These are phyloP conservation scores for Drosophila macrothrix DNA, from an alignment of 2,888 invertebrate genomes.

Conservation along the genomic window DNA sequence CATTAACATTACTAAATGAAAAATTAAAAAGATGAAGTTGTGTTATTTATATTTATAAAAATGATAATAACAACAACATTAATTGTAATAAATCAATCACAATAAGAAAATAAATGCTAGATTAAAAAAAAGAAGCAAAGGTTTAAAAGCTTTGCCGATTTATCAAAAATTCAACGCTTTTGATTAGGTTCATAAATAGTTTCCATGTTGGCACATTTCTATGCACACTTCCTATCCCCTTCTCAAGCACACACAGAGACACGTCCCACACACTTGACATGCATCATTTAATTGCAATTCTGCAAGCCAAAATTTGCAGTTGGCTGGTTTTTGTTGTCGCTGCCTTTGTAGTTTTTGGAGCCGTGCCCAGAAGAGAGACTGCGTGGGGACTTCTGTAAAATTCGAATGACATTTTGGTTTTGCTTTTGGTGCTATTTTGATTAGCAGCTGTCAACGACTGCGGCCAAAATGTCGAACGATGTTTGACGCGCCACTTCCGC, in stretches of 20 bases:
- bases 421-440: conserved; percentile 58
- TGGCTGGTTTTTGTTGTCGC: conserved; percentile 8
- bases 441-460: conserved; percentile 66
- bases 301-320: conserved; percentile 20
- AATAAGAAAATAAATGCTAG: not conserved
- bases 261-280: conserved; percentile 13
- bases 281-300: conserved; percentile 58
- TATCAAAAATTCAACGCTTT: not conserved
- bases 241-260: not conserved
- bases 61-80: not conserved
- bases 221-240: conserved; percentile 2
- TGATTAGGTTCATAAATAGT: not conserved
- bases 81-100: not conserved
- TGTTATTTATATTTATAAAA: not conserved
- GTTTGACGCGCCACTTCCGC: conserved; percentile 65
- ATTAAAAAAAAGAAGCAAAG: not conserved
- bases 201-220: conserved; percentile 12
- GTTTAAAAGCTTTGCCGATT: not conserved
- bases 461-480: conserved; percentile 41
- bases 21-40: not conserved
- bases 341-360: conserved; percentile 38
- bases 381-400: conserved; percentile 30
- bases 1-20: not conserved
- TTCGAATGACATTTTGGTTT: conserved; percentile 25
- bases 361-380: conserved; percentile 47